These are phyloP conservation scores for Lepisosteus osseus DNA, from an alignment of 2,113 vertebrate genomes.

Conservation along the genomic window DNA sequence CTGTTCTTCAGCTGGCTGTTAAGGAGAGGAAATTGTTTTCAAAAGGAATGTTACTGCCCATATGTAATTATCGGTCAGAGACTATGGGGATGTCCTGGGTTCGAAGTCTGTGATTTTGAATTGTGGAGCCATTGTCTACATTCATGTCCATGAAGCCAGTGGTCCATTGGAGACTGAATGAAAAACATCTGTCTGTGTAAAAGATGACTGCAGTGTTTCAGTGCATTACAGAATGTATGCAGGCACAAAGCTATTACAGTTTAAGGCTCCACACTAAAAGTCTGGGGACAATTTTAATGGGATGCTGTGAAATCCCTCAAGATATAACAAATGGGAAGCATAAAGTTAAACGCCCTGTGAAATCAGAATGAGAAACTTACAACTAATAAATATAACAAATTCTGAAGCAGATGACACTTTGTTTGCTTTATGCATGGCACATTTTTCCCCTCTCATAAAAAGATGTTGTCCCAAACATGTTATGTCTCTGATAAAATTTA, in stretches of 20 bases:
- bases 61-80: too few species aligned
- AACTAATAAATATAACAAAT: slow-evolving; percentile 41
- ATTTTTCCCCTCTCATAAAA: background rate
- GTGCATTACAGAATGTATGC: slow-evolving; percentile 55
- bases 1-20: too few species aligned
- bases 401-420: background rate
- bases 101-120: too few species aligned
- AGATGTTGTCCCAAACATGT: slow-evolving; percentile 20
- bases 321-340: slow-evolving; percentile 67
- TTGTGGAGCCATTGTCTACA: too few species aligned
- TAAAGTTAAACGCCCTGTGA: slow-evolving; percentile 77
- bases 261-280: slow-evolving; percentile 55
- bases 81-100: too few species aligned
- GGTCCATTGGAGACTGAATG: slow-evolving; percentile 17
- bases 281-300: slow-evolving; percentile 61
- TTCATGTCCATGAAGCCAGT: background rate
- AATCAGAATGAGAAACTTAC: slow-evolving; percentile 60
- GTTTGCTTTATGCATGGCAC: background rate
- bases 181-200: slow-evolving; percentile 32
- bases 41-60: too few species aligned
- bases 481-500: slow-evolving; percentile 8
- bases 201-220: slow-evolving; percentile 45
- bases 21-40: too few species aligned
- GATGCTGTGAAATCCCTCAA: slow-evolving; percentile 61
- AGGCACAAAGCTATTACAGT: slow-evolving; percentile 59